These are phyloP conservation scores for Drosophila aff. DNA, from an alignment of 1,140 invertebrate genomes.

Conservation along the genomic window DNA sequence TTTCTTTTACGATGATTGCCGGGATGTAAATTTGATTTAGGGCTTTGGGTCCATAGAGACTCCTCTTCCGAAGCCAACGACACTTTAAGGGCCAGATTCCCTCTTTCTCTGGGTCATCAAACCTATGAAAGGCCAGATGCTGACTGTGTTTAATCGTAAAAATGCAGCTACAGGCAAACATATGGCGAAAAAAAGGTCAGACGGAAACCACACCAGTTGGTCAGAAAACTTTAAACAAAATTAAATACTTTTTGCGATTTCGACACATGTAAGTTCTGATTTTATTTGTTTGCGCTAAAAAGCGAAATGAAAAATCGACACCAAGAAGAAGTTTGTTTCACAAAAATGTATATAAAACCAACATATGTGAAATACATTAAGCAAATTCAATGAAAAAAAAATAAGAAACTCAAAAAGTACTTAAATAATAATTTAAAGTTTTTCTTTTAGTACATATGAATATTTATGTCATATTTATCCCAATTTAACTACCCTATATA, in stretches of 20 bases:
- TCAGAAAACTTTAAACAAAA: not conserved
- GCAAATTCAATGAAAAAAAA: not conserved
- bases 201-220: not conserved
- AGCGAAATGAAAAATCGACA: not conserved
- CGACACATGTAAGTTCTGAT: not conserved
- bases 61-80: constrained; percentile 20
- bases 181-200: not conserved
- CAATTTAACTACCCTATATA: not conserved
- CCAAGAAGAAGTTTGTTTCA: not conserved
- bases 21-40: constrained; percentile 55
- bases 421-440: not conserved
- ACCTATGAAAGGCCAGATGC: constrained; percentile 9
- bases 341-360: not conserved
- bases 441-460: not conserved
- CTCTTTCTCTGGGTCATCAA: constrained; percentile 13
- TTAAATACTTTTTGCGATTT: not conserved
- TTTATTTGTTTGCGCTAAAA: not conserved
- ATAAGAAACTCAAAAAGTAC: not conserved
- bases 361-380: not conserved
- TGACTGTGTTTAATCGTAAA: constrained; percentile 13
- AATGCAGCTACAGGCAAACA: constrained; percentile 1
- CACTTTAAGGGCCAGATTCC: constrained; percentile 31
- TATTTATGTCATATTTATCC: not conserved
- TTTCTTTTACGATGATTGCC: constrained; percentile 57
- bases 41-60: constrained; percentile 10